These are phyloP conservation scores for Notiomystis cincta DNA, from an alignment of 2,113 vertebrate genomes.

Conservation along the genomic window DNA sequence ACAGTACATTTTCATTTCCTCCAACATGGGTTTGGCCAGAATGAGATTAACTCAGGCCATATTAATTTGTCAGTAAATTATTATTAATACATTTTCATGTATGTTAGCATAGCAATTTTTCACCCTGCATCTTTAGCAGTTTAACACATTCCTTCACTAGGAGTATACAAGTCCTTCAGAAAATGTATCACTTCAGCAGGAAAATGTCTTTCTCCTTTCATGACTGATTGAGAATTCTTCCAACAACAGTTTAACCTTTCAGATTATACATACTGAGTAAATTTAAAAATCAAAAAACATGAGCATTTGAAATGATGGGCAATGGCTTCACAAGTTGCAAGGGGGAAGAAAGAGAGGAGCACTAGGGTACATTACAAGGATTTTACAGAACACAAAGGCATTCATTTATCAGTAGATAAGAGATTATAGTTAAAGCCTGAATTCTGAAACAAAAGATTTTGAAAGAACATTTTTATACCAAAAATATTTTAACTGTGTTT, in stretches of 20 bases:
- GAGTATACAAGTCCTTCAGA: fast-evolving
- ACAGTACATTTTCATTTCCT: conserved; percentile 18
- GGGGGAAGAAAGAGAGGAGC: not conserved
- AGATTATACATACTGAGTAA: not conserved
- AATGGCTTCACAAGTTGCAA: not conserved
- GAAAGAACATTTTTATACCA: not conserved
- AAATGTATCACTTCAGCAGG: not conserved
- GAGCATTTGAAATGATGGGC: not conserved
- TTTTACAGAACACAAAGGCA: not conserved
- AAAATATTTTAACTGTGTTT: not conserved
- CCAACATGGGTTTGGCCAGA: not conserved
- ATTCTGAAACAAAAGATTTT: not conserved
- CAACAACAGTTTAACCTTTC: not conserved
- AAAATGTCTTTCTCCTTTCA: not conserved
- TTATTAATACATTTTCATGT: not conserved
- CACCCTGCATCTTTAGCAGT: not conserved
- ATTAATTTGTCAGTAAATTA: conserved; percentile 23
- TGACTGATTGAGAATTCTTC: not conserved
- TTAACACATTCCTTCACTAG: not conserved
- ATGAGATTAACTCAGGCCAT: not conserved
- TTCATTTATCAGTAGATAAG: not conserved
- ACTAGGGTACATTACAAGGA: not conserved
- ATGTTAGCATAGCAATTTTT: not conserved
- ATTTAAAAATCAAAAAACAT: not conserved
- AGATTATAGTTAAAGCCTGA: not conserved